Evolutionary conservation across 1,140 invertebrate species (phyloP), one percentile per base, ranked within the genome.

Genomic region (Pachypeltis micranthus): DNA sequence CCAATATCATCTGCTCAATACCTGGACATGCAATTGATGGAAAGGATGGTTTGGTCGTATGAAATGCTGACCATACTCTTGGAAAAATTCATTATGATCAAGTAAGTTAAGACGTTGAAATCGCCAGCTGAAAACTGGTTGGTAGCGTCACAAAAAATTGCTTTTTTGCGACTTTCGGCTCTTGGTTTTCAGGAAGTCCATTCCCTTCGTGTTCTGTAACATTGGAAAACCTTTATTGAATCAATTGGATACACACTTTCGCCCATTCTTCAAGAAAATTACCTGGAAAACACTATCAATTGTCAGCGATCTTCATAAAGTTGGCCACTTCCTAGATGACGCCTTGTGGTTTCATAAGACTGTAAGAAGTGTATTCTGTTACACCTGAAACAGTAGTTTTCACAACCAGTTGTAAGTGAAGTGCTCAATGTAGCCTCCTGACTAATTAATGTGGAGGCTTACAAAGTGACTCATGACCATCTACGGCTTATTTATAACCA

Each of bases 241-340:
- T 58, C 83, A 87, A 74, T 70, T 88, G 56, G 84, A 86, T 59
- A 76, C 80, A 27, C 78, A 81, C 4, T 84, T 92, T 65, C 83
- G 86, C 70, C 86, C 88, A 1, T 89, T 87, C 7, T 72, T 92
- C 2, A 86, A 85, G 0, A 81, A 81, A 0, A 80, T 91, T 19
- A 88, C 85, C 0, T 93, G 90, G 90, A 83, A 85, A 1, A 91
- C 89, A 0, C 76, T 87, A 44, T 83, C 85, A 66, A 83, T 88
- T 54, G 74, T 80, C 0, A 75, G 85, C 27, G 83, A 83, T 66
- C 84, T 84, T 61, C 73, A 78, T 1, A 74, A 80, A 65, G 78
- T 89, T 34, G 72, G 78, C 61, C 66, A 70, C 0, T 74, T 80
- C 2, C 71, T 90, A 19, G 76, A 80, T 56, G 80, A 85, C 65